Evolutionary conservation across 1,140 invertebrate genomes (phyloP).

Genomic region (Aethina tumida): DNA sequence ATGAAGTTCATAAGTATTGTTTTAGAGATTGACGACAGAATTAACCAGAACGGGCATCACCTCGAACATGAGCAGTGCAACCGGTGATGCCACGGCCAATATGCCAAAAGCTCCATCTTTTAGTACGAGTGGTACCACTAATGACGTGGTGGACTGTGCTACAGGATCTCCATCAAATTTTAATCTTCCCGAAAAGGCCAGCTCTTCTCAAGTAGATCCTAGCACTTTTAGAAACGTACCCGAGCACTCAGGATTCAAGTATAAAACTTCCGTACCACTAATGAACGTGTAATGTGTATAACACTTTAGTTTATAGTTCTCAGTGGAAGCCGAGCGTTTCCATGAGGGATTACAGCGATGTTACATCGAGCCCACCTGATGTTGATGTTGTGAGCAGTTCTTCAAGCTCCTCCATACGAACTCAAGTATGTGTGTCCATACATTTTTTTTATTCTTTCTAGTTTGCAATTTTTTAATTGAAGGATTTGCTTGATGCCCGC

Average conservation of each 20-base stretch:
- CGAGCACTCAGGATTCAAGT: too few relatives aligned
- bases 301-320: not conserved
- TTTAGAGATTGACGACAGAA: slow-evolving; percentile 58
- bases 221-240: too few relatives aligned
- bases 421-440: slow-evolving; percentile 9
- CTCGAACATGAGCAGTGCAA: slow-evolving; percentile 37
- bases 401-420: slow-evolving; percentile 19
- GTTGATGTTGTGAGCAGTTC: slow-evolving; percentile 12
- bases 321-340: slow-evolving; percentile 5
- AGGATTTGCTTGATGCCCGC: slow-evolving; percentile 38
- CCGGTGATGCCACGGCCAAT: slow-evolving; percentile 19
- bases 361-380: slow-evolving; percentile 7
- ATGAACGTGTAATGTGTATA: slow-evolving; percentile 3
- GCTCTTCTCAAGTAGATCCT: too few relatives aligned
- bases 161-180: too few relatives aligned
- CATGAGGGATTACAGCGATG: slow-evolving; percentile 11
- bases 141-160: slow-evolving; percentile 9
- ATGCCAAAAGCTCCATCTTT: slow-evolving; percentile 17
- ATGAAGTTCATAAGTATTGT: slow-evolving; percentile 9
- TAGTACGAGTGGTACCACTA: slow-evolving; percentile 9
- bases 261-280: too few relatives aligned
- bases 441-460: slow-evolving; percentile 1
- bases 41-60: slow-evolving; percentile 56
- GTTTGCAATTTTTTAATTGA: slow-evolving; percentile 35
- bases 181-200: too few relatives aligned